A percentile compares a stretch with the other conserved stretches of the same genome.
These are phyloP conservation scores for Pogonus chalceus DNA, from an alignment of 1,140 invertebrate species.

Conservation along the genomic window DNA sequence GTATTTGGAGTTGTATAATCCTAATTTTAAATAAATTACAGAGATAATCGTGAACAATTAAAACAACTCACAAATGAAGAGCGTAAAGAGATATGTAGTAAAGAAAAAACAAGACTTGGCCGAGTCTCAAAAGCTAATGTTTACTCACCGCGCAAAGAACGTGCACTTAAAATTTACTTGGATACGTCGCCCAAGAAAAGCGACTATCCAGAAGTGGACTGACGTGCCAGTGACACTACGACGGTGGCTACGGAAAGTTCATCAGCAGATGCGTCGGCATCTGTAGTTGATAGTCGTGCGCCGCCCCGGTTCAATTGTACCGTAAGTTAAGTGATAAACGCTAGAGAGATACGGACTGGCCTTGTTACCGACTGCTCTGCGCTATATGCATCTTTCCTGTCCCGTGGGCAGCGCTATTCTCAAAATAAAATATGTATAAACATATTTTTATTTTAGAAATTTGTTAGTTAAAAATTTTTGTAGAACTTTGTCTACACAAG, in stretches of 20 bases:
- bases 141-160: conserved; percentile 50
- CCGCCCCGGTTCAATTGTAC: background rate
- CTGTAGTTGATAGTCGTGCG: no score
- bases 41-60: conserved; percentile 51
- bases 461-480: no score
- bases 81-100: conserved; percentile 46
- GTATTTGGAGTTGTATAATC: background rate
- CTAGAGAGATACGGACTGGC: no score
- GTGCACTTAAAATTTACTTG: conserved; percentile 64
- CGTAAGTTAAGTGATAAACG: no score
- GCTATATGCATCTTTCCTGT: no score
- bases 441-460: no score
- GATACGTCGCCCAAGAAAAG: conserved; percentile 37
- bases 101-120: conserved; percentile 44
- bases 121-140: conserved; percentile 31
- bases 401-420: background rate
- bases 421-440: no score
- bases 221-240: no score
- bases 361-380: no score
- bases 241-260: no score
- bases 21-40: conserved; percentile 30
- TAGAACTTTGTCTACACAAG: no score
- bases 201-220: conserved; percentile 30
- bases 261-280: no score
- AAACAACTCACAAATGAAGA: conserved; percentile 51